Conservation (phyloP, 2,797 vertebrate genomes). For the Phylloscopus collybita region DNA sequence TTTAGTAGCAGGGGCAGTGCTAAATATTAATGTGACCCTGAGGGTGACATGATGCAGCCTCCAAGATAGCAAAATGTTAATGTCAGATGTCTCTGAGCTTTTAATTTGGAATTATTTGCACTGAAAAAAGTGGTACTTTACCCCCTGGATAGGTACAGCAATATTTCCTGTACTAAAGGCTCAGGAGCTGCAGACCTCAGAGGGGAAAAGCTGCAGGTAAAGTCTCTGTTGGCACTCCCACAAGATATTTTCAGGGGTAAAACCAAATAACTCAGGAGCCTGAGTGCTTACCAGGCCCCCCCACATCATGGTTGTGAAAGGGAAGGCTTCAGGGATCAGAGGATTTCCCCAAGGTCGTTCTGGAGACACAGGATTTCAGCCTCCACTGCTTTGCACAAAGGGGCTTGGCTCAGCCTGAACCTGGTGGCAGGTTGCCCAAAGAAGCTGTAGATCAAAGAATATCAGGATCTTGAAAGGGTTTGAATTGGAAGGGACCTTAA, state of each 20-base stretch:
- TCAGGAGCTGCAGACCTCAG: background rate
- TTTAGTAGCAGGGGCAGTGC: background rate
- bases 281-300: background rate
- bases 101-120: background rate
- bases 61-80: background rate
- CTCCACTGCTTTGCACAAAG: background rate
- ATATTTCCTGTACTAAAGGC: background rate
- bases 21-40: background rate
- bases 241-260: background rate
- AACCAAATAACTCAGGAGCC: background rate
- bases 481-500: background rate
- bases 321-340: background rate
- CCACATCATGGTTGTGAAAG: accelerated
- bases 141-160: background rate
- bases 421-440: background rate
- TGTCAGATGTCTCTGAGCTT: background rate
- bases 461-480: background rate
- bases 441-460: background rate
- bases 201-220: background rate
- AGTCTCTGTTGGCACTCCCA: background rate
- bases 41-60: background rate
- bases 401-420: background rate
- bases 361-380: background rate
- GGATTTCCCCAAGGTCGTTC: background rate
- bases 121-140: background rate